A percentile compares a stretch with the other conserved stretches of the same genome.
Evolutionary conservation across 2,888 invertebrate genomes (phyloP).

Genomic region (Epicampocera succincta): DNA sequence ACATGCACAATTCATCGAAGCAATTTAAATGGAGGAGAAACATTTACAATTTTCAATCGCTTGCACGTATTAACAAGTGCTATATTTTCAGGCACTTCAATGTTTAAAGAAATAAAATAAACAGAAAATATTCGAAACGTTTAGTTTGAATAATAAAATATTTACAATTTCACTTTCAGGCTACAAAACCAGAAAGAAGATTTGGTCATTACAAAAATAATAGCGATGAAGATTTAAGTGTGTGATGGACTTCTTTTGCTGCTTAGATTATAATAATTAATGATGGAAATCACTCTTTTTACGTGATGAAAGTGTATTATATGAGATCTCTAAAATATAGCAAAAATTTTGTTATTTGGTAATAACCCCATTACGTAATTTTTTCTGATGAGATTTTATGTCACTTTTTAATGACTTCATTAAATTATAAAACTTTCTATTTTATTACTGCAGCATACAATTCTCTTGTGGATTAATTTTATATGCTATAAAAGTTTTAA

Average conservation of each 20-base stretch:
- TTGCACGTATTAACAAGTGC: no score
- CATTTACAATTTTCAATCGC: not conserved
- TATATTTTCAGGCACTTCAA: conserved; percentile 9
- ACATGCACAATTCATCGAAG: not conserved
- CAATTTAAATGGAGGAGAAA: conserved; percentile 1
- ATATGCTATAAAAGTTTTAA: no score
- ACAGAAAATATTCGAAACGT: not conserved
- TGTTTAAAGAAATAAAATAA: conserved; percentile 23
- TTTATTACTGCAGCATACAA: no score
- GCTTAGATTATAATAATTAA: not conserved
- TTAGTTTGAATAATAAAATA: conserved; percentile 24
- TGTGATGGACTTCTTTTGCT: not conserved
- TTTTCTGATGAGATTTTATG: conserved; percentile 10
- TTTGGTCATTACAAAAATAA: not conserved
- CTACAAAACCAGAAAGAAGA: not conserved
- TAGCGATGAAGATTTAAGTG: not conserved
- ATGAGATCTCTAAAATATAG: no score
- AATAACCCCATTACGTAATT: not conserved
- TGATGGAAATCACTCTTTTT: no score
- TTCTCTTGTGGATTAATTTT: no score
- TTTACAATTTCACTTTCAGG: conserved; percentile 56
- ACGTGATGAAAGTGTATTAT: not conserved
- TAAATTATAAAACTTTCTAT: conserved; percentile 16
- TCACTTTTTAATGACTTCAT: not conserved
- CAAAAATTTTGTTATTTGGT: not conserved